Evolutionary conservation across 2,888 invertebrate species (phyloP).

Genomic region (Eristalis pertinax): DNA sequence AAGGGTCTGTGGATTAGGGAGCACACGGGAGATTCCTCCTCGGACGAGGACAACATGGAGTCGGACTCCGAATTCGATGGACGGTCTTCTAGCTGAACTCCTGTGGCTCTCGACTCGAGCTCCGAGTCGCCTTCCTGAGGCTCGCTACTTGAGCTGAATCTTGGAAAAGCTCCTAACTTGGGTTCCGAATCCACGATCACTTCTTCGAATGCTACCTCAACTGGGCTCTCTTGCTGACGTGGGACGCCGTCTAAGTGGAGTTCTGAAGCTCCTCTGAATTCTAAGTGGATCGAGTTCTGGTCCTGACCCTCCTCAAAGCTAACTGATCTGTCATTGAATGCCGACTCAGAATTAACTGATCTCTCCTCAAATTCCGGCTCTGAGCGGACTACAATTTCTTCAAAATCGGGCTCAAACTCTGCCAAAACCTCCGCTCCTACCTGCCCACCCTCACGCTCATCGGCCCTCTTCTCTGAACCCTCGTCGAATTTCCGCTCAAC

Average conservation of each 20-base stretch:
- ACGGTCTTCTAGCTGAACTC: neutral
- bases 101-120: too few species aligned
- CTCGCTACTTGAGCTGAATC: neutral
- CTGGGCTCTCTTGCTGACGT: neutral
- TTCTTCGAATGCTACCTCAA: neutral
- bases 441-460: neutral
- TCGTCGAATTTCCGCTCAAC: neutral
- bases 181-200: neutral
- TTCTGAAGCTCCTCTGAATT: conserved; percentile 1
- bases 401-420: too few species aligned
- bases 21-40: neutral
- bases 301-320: neutral
- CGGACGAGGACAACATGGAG: neutral
- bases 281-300: neutral
- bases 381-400: too few species aligned
- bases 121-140: too few species aligned
- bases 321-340: neutral
- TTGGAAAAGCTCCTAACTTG: neutral
- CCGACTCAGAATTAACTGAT: neutral
- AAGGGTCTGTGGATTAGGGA: neutral
- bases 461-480: neutral
- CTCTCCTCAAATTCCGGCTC: conserved; percentile 22
- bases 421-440: neutral
- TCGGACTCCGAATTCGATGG: conserved; percentile 2
- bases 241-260: neutral